phyloP scores from a whole-genome alignment of 2,797 vertebrate species.

The Botia kubotai region DNA sequence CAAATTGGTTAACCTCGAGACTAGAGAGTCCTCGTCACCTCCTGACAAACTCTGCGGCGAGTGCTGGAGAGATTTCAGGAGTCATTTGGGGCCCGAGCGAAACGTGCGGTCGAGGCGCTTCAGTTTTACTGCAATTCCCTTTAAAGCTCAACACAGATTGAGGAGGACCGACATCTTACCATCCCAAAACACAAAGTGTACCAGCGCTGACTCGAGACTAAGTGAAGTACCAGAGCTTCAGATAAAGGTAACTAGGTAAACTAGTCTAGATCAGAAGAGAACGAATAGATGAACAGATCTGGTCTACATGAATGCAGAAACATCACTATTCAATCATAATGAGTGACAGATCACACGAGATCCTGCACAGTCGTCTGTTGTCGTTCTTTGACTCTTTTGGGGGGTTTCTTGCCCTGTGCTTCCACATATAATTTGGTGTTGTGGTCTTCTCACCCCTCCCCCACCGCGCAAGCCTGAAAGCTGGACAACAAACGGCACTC shows the following conservation, averaged over 20 bases:
- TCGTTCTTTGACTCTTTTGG: not conserved
- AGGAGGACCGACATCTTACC: too few species aligned
- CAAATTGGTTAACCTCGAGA: constrained; percentile 81
- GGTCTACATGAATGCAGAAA: not conserved
- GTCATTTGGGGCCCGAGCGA: constrained; percentile 90
- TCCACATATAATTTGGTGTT: not conserved
- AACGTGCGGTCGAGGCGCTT: constrained; percentile 87
- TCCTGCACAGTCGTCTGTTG: not conserved
- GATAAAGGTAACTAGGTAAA: constrained; percentile 36
- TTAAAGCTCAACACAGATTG: constrained; percentile 72
- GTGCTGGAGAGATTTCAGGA: constrained; percentile 87
- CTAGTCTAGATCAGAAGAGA: not conserved
- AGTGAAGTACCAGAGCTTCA: not conserved
- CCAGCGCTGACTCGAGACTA: not conserved
- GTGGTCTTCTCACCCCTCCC: constrained; percentile 26
- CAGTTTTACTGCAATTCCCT: constrained; percentile 87
- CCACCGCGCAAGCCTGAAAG: constrained; percentile 52
- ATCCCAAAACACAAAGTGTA: not conserved
- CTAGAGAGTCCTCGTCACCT: constrained; percentile 84
- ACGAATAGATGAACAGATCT: not conserved
- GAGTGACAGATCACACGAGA: not conserved
- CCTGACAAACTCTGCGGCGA: constrained; percentile 92
- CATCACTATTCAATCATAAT: too few species aligned
- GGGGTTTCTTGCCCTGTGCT: not conserved
- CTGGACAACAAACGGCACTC: constrained; percentile 59